Conservation (phyloP, 1,140 invertebrate genomes). For the Stenopsyche tienmushanensis region DNA sequence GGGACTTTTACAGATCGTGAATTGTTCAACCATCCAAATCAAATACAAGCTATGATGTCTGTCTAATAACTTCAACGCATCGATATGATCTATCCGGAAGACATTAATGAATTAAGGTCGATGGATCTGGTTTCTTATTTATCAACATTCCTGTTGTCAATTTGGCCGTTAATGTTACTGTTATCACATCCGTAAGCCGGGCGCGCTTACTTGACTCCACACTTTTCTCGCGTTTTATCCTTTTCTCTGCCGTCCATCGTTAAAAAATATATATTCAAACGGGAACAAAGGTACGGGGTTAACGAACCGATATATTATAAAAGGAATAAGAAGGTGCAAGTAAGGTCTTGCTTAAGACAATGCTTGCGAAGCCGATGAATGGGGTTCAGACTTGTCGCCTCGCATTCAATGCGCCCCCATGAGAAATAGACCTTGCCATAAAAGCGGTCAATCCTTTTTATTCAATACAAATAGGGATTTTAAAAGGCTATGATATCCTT, state of each 20-base stretch:
- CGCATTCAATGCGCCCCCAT: slow-evolving; percentile 25
- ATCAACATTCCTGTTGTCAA: too few relatives aligned
- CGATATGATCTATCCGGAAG: too few relatives aligned
- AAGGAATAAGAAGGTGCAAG: slow-evolving; percentile 22
- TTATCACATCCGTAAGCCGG: too few relatives aligned
- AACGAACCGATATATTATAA: slow-evolving; percentile 15
- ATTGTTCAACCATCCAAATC: too few relatives aligned
- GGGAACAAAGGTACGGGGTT: slow-evolving; percentile 6
- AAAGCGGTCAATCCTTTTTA: slow-evolving; percentile 21
- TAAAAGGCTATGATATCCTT: slow-evolving; percentile 23
- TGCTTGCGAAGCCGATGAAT: slow-evolving; percentile 11
- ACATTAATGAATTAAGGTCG: too few relatives aligned
- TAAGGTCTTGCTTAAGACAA: slow-evolving; percentile 26
- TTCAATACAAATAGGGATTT: slow-evolving; percentile 9
- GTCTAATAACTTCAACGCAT: too few relatives aligned
- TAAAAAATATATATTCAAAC: neutral
- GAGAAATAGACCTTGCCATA: slow-evolving; percentile 18
- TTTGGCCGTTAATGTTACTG: too few relatives aligned
- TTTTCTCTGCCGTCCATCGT: neutral
- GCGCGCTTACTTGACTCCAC: too few relatives aligned
- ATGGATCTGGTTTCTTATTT: too few relatives aligned
- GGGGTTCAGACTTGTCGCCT: slow-evolving; percentile 6
- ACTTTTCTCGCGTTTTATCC: neutral
- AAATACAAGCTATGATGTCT: too few relatives aligned
- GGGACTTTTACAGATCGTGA: too few relatives aligned